A percentile compares a stretch with the other conserved stretches of the same genome.
phyloP scores from a whole-genome alignment of 30 jellyfish, hydroid and myxozoan genomes.

The Haliclystus octoradiatus region DNA sequence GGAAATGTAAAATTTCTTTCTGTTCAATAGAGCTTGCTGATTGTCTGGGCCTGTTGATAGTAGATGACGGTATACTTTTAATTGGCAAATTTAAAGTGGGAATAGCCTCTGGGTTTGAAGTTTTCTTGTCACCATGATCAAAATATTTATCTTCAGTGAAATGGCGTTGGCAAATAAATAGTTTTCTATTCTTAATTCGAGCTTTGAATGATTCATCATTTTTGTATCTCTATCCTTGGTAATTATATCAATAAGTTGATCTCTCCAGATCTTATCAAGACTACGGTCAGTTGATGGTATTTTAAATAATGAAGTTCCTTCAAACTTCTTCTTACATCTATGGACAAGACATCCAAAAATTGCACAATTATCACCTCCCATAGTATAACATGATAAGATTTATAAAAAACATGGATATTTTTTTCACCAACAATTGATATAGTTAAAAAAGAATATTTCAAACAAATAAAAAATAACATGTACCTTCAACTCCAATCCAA shows the following conservation, averaged over 20 bases:
- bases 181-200: slow-evolving; percentile 10
- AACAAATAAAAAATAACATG: too few species aligned
- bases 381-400: too few species aligned
- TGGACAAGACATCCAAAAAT: too few species aligned
- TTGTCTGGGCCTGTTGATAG: slow-evolving; percentile 8
- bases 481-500: too few species aligned
- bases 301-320: too few species aligned
- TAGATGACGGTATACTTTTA: slow-evolving; percentile 10
- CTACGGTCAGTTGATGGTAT: slow-evolving; percentile 58
- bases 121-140: slow-evolving; percentile 19
- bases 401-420: too few species aligned
- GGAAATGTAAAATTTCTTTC: slow-evolving; percentile 3
- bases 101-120: slow-evolving; percentile 35
- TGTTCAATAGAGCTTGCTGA: slow-evolving; percentile 14
- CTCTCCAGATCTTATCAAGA: slow-evolving; percentile 40
- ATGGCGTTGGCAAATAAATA: slow-evolving; percentile 29
- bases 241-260: slow-evolving; percentile 14
- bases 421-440: too few species aligned
- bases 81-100: slow-evolving; percentile 21
- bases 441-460: too few species aligned
- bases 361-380: too few species aligned
- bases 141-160: slow-evolving; percentile 1
- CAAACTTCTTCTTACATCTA: too few species aligned
- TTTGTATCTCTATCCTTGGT: slow-evolving; percentile 45
- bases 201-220: slow-evolving; percentile 20